Conservation (phyloP, 2,888 invertebrate genomes). For the Dryomyza anilis region DNA sequence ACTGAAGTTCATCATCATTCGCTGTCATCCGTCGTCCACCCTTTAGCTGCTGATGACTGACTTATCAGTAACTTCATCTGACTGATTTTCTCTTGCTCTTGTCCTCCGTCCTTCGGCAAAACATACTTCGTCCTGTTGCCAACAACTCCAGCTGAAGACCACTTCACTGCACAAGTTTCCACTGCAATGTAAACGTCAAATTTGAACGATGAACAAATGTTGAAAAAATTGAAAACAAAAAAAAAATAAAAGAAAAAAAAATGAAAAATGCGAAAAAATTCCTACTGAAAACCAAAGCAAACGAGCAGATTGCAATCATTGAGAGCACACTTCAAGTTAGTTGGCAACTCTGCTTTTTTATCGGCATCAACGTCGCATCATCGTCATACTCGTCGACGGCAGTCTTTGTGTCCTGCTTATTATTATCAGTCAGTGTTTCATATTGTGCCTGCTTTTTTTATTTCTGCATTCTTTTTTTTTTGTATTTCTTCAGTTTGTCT, state of each 20-base stretch:
- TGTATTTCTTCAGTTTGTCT: no score
- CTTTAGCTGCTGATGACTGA: not conserved
- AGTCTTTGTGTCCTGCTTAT: not conserved
- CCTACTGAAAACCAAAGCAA: slow-evolving; percentile 9
- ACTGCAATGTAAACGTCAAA: slow-evolving; percentile 9
- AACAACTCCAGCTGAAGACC: not conserved
- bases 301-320: slow-evolving; percentile 23
- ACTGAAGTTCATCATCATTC: slow-evolving; percentile 7
- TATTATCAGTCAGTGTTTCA: not conserved
- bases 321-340: not conserved
- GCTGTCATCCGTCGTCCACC: not conserved
- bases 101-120: not conserved
- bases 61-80: not conserved
- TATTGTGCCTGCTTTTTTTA: not conserved
- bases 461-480: not conserved
- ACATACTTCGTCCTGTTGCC: not conserved
- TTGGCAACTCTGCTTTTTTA: not conserved
- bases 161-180: no score
- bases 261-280: not conserved
- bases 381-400: not conserved
- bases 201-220: not conserved
- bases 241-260: not conserved
- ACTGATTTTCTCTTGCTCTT: not conserved
- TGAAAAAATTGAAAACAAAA: not conserved
- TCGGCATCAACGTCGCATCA: not conserved